phyloP scores from a whole-genome alignment of 2,888 invertebrate genomes.

The Eremobia ochroleuca region DNA sequence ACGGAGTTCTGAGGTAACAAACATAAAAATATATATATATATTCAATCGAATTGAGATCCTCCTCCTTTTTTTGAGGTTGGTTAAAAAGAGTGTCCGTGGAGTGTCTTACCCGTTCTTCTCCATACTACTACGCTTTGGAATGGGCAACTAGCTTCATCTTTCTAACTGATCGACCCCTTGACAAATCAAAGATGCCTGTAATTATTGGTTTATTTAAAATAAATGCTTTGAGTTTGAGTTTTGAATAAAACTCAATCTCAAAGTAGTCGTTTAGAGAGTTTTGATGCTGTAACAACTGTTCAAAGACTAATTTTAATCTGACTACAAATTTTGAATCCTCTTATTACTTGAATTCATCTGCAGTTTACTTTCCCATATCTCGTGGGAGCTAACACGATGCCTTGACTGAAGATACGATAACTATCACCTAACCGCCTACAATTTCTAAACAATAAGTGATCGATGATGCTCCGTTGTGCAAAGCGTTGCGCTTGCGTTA shows the following conservation, averaged over 20 bases:
- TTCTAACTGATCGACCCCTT: too few relatives aligned
- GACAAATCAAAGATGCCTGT: too few relatives aligned
- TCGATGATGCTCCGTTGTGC: slow-evolving; percentile 67
- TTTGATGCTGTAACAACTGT: not conserved
- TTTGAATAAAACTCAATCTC: not conserved
- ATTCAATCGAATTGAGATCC: too few relatives aligned
- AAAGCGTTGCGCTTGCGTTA: slow-evolving; percentile 64
- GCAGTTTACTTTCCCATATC: slow-evolving; percentile 42
- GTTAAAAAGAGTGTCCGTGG: too few relatives aligned
- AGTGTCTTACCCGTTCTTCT: too few relatives aligned
- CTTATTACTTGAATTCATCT: slow-evolving; percentile 22
- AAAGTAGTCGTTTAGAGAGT: not conserved
- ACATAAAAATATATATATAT: too few relatives aligned
- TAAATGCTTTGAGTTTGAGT: too few relatives aligned
- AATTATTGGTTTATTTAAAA: too few relatives aligned
- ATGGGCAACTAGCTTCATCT: too few relatives aligned
- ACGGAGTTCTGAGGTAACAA: too few relatives aligned
- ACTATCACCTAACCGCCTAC: slow-evolving; percentile 76
- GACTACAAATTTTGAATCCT: not conserved
- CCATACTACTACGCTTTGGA: too few relatives aligned
- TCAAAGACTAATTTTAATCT: not conserved
- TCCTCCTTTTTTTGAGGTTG: too few relatives aligned
- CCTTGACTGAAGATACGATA: slow-evolving; percentile 63
- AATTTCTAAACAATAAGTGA: slow-evolving; percentile 73
- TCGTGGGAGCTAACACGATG: slow-evolving; percentile 65